These are phyloP conservation scores for Nipponacmea schrenckii DNA, from an alignment of 2,888 invertebrate genomes.

Conservation along the genomic window DNA sequence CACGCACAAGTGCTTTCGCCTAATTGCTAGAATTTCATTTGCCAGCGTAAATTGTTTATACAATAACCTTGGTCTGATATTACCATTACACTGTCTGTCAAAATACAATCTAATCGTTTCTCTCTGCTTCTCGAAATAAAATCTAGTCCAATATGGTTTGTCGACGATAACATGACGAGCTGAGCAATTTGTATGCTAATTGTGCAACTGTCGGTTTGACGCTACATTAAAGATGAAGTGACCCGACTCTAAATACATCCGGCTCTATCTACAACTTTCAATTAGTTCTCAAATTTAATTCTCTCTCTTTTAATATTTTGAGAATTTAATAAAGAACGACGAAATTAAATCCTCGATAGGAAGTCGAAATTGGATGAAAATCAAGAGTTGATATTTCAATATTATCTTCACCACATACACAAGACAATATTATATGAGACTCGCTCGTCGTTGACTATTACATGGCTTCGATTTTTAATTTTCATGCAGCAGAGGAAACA, in stretches of 20 bases:
- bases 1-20: constrained; percentile 8
- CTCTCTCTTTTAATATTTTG: too few relatives aligned
- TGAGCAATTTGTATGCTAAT: constrained; percentile 8
- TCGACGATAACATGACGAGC: not conserved
- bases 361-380: too few relatives aligned
- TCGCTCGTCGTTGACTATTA: too few relatives aligned
- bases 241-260: constrained; percentile 1
- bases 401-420: too few relatives aligned
- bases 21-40: constrained; percentile 9
- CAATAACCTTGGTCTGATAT: constrained; percentile 7
- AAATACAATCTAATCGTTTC: not conserved
- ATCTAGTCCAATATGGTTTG: constrained; percentile 1
- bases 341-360: too few relatives aligned
- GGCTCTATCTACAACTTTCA: too few relatives aligned
- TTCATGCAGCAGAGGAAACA: too few relatives aligned
- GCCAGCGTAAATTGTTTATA: constrained; percentile 8
- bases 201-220: constrained; percentile 3
- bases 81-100: constrained; percentile 4
- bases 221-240: not conserved
- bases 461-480: too few relatives aligned
- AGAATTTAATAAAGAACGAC: too few relatives aligned
- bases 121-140: not conserved
- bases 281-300: too few relatives aligned
- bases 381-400: too few relatives aligned
- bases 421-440: too few relatives aligned